Conservation (phyloP, 1,140 invertebrate genomes). For the Lethrus apterus region DNA sequence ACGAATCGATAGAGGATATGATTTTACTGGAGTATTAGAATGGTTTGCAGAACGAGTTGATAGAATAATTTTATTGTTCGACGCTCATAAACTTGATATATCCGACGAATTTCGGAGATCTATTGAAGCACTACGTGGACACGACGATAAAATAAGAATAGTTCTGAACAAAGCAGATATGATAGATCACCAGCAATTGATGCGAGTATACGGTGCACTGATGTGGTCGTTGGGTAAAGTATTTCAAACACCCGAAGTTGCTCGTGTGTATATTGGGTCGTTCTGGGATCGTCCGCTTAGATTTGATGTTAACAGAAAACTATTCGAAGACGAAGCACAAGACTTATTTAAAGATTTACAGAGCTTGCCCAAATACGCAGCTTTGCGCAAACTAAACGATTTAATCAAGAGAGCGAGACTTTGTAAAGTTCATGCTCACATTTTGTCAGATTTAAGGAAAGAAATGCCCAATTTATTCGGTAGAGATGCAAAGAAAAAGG, state of each 20-base stretch:
- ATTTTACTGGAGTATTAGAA: conserved; percentile 64
- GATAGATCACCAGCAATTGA: conserved; percentile 66
- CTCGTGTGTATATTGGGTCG: conserved; percentile 71
- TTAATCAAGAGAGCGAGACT: conserved; percentile 68
- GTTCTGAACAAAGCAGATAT: conserved; percentile 71
- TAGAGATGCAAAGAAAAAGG: conserved; percentile 76
- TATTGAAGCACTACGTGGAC: conserved; percentile 57
- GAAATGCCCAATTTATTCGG: conserved; percentile 59
- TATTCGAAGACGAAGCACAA: conserved; percentile 71
- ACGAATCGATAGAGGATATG: conserved; percentile 69
- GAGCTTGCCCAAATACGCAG: conserved; percentile 66
- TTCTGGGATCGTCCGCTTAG: conserved; percentile 72
- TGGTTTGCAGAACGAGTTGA: conserved; percentile 72
- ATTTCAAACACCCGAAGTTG: conserved; percentile 71
- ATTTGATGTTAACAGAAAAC: conserved; percentile 52
- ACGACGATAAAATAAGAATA: conserved; percentile 66
- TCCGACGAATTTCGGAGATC: conserved; percentile 62
- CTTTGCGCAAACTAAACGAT: conserved; percentile 71
- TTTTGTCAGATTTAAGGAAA: conserved; percentile 63
- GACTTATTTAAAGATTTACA: conserved; percentile 70
- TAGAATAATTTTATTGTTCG: conserved; percentile 65
- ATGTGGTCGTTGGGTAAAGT: conserved; percentile 78
- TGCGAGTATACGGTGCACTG: conserved; percentile 68
- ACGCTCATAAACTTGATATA: conserved; percentile 71
- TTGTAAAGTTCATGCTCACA: conserved; percentile 79